These are phyloP conservation scores for Gephyroberyx darwinii DNA, from an alignment of 2,797 vertebrate species.

Conservation along the genomic window DNA sequence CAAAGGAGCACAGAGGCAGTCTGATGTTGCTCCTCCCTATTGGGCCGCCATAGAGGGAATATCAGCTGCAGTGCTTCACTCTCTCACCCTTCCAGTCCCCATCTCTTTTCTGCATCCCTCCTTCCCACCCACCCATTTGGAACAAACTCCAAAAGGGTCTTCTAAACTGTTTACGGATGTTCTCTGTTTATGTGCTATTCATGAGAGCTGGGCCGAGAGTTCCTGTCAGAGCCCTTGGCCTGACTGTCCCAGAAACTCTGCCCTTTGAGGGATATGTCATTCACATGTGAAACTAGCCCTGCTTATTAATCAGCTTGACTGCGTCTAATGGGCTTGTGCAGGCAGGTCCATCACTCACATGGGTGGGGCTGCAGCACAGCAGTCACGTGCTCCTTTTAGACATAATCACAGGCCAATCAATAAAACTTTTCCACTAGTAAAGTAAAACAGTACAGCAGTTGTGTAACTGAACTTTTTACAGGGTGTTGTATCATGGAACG, in stretches of 20 bases:
- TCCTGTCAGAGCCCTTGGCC: slow-evolving; percentile 57
- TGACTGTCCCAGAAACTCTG: slow-evolving; percentile 47
- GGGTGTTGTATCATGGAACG: slow-evolving; percentile 51
- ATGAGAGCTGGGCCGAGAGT: slow-evolving; percentile 62
- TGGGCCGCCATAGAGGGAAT: slow-evolving; percentile 63
- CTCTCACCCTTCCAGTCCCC: slow-evolving; percentile 54
- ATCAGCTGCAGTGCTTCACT: slow-evolving; percentile 73
- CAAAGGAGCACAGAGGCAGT: slow-evolving; percentile 74
- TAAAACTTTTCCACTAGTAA: slow-evolving; percentile 52
- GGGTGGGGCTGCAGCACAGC: slow-evolving; percentile 69
- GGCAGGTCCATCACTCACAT: slow-evolving; percentile 70
- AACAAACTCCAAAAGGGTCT: slow-evolving; percentile 69
- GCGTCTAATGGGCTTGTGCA: slow-evolving; percentile 68
- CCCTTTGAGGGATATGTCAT: slow-evolving; percentile 56
- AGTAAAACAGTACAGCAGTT: slow-evolving; percentile 39
- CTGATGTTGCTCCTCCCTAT: slow-evolving; percentile 76
- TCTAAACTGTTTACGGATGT: slow-evolving; percentile 79
- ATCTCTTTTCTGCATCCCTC: slow-evolving; percentile 34
- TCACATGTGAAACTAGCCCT: slow-evolving; percentile 53
- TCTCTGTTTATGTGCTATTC: slow-evolving; percentile 75
- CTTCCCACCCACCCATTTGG: slow-evolving; percentile 57
- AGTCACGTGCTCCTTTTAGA: slow-evolving; percentile 52
- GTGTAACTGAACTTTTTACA: slow-evolving; percentile 30
- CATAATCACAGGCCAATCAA: slow-evolving; percentile 61
- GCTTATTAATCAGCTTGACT: slow-evolving; percentile 57